Conservation (phyloP, 2,797 vertebrate species). For the Danio tinwini region DNA sequence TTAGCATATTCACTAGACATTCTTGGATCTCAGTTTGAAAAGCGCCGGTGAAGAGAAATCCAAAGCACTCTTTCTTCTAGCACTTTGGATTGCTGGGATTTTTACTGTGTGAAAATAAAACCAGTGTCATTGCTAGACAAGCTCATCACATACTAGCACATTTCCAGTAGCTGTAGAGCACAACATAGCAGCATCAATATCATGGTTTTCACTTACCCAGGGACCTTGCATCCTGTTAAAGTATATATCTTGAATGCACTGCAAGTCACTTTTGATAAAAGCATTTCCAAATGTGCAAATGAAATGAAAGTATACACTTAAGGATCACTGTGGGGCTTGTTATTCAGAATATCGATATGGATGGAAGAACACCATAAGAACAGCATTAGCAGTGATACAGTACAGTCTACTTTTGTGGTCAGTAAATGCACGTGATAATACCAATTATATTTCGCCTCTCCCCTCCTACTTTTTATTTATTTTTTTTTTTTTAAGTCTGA, state of each 20-base stretch:
- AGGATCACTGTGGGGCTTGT: background rate
- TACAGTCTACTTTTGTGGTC: background rate
- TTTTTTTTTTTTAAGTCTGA: no score
- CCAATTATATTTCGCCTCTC: no score
- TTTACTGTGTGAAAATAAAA: constrained; percentile 9
- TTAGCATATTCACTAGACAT: background rate
- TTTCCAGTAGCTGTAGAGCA: background rate
- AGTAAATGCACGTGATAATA: background rate
- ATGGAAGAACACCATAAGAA: background rate
- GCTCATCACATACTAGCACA: background rate
- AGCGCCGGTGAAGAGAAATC: background rate
- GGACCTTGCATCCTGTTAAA: background rate
- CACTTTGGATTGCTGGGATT: background rate
- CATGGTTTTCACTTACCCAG: background rate
- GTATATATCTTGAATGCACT: background rate
- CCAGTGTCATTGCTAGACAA: background rate
- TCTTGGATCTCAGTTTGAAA: background rate
- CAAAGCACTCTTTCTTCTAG: background rate
- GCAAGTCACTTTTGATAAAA: background rate
- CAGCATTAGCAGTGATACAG: background rate
- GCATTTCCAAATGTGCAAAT: background rate
- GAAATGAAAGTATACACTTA: background rate
- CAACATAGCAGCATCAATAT: background rate
- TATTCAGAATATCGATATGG: background rate
- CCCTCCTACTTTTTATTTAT: no score